These are phyloP conservation scores for Poecile atricapillus DNA, from an alignment of 2,113 vertebrate genomes.

Conservation along the genomic window DNA sequence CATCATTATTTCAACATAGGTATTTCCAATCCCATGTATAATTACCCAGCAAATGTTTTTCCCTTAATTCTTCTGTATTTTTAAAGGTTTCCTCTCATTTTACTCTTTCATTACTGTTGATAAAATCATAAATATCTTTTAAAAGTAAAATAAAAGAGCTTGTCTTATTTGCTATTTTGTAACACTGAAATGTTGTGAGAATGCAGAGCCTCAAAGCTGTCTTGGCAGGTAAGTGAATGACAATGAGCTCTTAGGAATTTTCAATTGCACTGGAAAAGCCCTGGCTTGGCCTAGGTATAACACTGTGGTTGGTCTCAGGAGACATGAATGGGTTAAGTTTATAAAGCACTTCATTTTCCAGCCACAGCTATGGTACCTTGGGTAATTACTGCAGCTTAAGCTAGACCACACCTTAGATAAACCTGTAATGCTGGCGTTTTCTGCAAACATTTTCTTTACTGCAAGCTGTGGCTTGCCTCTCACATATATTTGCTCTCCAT, in stretches of 20 bases:
- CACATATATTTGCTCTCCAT: conserved; percentile 72
- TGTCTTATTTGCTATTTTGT: not conserved
- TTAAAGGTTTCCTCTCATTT: not conserved
- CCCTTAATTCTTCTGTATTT: not conserved
- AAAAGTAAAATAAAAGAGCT: not conserved
- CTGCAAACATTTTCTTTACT: conserved; percentile 89
- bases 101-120: not conserved
- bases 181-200: not conserved
- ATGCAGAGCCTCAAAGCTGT: not conserved
- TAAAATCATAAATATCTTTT: not conserved
- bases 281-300: not conserved
- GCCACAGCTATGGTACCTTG: conserved; percentile 77
- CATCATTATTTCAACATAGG: not conserved
- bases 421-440: conserved; percentile 88
- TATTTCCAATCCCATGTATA: not conserved
- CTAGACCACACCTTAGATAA: conserved; percentile 95
- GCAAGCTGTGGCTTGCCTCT: conserved; percentile 89
- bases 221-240: not conserved
- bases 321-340: conserved; percentile 71
- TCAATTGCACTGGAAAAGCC: not conserved
- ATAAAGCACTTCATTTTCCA: conserved; percentile 72
- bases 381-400: conserved; percentile 88
- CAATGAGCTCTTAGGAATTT: not conserved
- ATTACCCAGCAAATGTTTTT: not conserved
- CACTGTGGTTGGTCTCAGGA: conserved; percentile 26